phyloP scores from a whole-genome alignment of 1,140 invertebrate genomes.

The Trichomalopsis sarcophagae region DNA sequence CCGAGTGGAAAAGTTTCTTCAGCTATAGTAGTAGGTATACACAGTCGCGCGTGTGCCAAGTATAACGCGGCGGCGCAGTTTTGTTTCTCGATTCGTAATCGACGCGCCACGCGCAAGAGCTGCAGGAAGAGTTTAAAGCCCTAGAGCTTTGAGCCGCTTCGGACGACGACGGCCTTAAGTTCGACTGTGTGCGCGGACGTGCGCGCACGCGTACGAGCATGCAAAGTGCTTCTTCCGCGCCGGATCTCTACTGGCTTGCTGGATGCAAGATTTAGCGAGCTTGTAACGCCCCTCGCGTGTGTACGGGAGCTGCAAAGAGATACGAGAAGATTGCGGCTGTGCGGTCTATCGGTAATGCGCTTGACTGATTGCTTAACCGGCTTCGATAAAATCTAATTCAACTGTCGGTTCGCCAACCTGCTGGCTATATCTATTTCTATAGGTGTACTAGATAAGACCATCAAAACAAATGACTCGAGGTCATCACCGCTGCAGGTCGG shows the following conservation, averaged over 20 bases:
- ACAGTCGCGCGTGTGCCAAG: background rate
- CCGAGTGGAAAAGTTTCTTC: conserved; percentile 35
- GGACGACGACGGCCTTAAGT: background rate
- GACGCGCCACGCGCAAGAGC: background rate
- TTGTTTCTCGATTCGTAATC: conserved; percentile 46
- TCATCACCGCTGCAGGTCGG: no score
- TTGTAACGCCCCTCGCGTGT: no score
- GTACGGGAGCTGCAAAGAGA: no score
- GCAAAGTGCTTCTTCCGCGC: background rate
- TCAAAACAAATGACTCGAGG: no score
- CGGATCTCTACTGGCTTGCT: background rate
- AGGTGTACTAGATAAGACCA: no score
- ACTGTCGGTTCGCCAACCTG: no score
- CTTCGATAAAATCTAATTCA: no score
- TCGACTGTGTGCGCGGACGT: background rate
- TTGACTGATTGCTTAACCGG: no score
- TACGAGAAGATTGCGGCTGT: no score
- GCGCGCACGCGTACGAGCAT: background rate
- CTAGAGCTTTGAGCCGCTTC: conserved; percentile 17
- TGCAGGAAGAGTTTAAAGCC: conserved; percentile 7
- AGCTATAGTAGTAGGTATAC: background rate
- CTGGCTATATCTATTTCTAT: no score
- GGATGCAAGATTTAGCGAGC: background rate
- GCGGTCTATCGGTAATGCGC: no score
- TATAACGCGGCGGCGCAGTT: background rate